phyloP scores from a whole-genome alignment of 2,888 invertebrate species.

The Drosophila multiciliata region DNA sequence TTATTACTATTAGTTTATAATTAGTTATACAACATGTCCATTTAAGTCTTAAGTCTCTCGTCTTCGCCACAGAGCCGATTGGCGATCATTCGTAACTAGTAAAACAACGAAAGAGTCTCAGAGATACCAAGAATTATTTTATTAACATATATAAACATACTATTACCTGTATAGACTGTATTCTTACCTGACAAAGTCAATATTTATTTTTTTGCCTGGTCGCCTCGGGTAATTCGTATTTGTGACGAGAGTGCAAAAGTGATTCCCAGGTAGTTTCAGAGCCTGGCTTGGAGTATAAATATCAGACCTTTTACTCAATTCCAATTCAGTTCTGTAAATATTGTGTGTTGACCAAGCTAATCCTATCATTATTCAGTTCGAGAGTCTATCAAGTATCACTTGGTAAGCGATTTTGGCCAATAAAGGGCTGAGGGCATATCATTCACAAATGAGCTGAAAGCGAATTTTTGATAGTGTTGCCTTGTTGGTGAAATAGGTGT shows the following conservation, averaged over 20 bases:
- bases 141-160: neutral
- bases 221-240: conserved; percentile 4
- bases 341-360: conserved; percentile 4
- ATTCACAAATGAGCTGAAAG: neutral
- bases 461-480: conserved; percentile 6
- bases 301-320: conserved; percentile 11
- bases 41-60: neutral
- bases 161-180: neutral
- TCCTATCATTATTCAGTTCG: conserved; percentile 6
- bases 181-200: conserved; percentile 32
- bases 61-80: neutral
- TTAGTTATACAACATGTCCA: too few relatives aligned
- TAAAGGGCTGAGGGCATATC: neutral
- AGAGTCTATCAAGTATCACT: neutral
- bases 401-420: conserved; percentile 15
- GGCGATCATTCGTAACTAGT: neutral
- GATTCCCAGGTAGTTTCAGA: conserved; percentile 20
- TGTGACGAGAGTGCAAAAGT: conserved; percentile 3
- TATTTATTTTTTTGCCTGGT: neutral
- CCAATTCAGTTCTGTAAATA: conserved; percentile 33
- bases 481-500: conserved; percentile 5
- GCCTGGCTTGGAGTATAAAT: conserved; percentile 28
- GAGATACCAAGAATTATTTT: neutral
- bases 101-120: neutral
- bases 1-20: neutral